Conservation (phyloP, 2,797 vertebrate species). For the Oreochromis mossambicus region DNA sequence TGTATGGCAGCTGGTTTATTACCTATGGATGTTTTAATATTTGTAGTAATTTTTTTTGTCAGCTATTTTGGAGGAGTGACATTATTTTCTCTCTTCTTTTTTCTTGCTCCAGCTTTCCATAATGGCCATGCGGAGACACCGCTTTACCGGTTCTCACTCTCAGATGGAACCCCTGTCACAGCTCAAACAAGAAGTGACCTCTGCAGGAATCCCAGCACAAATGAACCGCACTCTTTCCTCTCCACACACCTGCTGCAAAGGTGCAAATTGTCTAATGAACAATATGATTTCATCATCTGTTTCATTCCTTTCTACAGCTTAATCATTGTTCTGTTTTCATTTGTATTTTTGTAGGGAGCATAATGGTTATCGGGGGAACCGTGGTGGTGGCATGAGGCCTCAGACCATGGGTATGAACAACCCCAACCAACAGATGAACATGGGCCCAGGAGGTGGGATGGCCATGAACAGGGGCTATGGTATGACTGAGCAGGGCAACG, state of each 20-base stretch:
- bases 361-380: slow-evolving; percentile 86
- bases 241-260: slow-evolving; percentile 96
- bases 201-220: slow-evolving; percentile 87
- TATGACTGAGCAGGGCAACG: slow-evolving; percentile 79
- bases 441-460: slow-evolving; percentile 79
- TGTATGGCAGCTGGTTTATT: neutral
- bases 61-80: neutral
- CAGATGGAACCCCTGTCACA: slow-evolving; percentile 92
- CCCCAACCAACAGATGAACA: slow-evolving; percentile 80
- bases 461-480: slow-evolving; percentile 78
- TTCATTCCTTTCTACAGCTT: neutral
- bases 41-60: neutral
- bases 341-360: slow-evolving; percentile 79
- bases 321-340: neutral
- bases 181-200: slow-evolving; percentile 94
- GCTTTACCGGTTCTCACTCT: slow-evolving; percentile 90
- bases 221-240: slow-evolving; percentile 87
- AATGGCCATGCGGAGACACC: slow-evolving; percentile 95
- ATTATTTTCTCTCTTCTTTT: neutral
- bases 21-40: neutral
- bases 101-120: slow-evolving; percentile 79
- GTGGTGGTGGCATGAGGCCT: slow-evolving; percentile 81
- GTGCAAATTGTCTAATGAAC: slow-evolving; percentile 61
- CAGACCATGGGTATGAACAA: slow-evolving; percentile 76
- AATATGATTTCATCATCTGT: neutral